Percentiles rank a stretch among this genome's conserved stretches.
phyloP scores from a whole-genome alignment of 2,888 invertebrate species.

The Ophonus ardosiacus region DNA sequence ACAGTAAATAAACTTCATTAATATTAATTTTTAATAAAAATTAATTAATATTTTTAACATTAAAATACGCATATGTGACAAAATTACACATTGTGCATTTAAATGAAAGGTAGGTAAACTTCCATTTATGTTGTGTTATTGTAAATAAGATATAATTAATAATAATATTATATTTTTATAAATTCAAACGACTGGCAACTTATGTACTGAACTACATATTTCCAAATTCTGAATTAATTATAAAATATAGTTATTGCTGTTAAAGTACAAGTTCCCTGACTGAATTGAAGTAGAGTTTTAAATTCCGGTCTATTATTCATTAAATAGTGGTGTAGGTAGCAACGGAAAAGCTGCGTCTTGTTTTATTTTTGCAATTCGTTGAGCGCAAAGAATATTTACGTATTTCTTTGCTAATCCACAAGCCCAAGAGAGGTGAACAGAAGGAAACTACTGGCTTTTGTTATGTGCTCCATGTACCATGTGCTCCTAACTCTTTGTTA shows the following conservation, averaged over 20 bases:
- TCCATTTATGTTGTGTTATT: too few relatives aligned
- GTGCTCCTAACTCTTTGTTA: slow-evolving; percentile 17
- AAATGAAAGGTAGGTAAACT: too few relatives aligned
- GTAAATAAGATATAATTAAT: too few relatives aligned
- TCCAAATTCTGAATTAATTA: neutral
- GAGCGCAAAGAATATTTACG: slow-evolving; percentile 39
- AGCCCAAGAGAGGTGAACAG: slow-evolving; percentile 7
- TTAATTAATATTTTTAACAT: slow-evolving; percentile 1
- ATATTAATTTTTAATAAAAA: slow-evolving; percentile 7
- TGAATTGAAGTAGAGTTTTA: neutral
- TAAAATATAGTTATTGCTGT: neutral
- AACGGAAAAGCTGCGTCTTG: neutral
- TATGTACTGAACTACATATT: neutral
- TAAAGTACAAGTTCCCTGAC: neutral
- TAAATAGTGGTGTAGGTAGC: neutral
- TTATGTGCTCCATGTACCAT: slow-evolving; percentile 15
- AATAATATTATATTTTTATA: too few relatives aligned
- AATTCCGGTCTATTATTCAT: slow-evolving; percentile 7
- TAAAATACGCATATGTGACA: neutral
- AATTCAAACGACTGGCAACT: too few relatives aligned
- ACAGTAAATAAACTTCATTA: slow-evolving; percentile 22
- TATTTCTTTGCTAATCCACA: slow-evolving; percentile 28
- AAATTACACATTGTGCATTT: neutral
- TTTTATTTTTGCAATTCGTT: slow-evolving; percentile 29
- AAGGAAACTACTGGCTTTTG: slow-evolving; percentile 20